These are phyloP conservation scores for Heteractis magnifica DNA, from an alignment of 92 coral and sea anemone species.

Conservation along the genomic window DNA sequence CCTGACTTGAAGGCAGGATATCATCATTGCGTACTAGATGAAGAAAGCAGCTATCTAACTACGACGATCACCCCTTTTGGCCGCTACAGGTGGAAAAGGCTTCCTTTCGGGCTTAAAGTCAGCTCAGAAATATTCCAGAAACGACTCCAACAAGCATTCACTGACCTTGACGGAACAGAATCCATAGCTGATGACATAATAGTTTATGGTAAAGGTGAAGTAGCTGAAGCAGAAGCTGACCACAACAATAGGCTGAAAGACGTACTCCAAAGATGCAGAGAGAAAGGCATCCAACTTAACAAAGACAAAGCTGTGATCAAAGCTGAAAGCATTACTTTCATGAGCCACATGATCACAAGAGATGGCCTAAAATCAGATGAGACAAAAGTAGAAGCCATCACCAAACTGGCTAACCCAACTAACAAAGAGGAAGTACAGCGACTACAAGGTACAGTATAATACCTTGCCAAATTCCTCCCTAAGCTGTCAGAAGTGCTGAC, in stretches of 20 bases:
- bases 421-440: slow-evolving; percentile 33
- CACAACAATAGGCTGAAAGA: slow-evolving; percentile 18
- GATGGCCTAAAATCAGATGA: slow-evolving; percentile 33
- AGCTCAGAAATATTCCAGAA: slow-evolving; percentile 14
- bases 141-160: slow-evolving; percentile 24
- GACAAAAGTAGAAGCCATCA: slow-evolving; percentile 37
- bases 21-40: no score
- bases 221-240: slow-evolving; percentile 17
- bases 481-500: slow-evolving; percentile 14
- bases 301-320: slow-evolving; percentile 1
- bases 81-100: slow-evolving; percentile 15
- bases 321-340: background rate
- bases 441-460: slow-evolving; percentile 20
- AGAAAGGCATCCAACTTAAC: slow-evolving; percentile 15
- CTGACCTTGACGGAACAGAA: slow-evolving; percentile 23
- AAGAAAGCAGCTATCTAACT: no score
- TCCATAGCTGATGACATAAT: slow-evolving; percentile 42
- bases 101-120: background rate
- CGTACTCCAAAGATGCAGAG: background rate
- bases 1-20: no score
- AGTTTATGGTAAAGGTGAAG: slow-evolving; percentile 9
- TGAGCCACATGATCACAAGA: slow-evolving; percentile 13
- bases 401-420: slow-evolving; percentile 23
- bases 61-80: no score
- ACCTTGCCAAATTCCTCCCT: slow-evolving; percentile 20